Conservation (phyloP, 2,113 vertebrate genomes). For the Salvelinus namaycush region DNA sequence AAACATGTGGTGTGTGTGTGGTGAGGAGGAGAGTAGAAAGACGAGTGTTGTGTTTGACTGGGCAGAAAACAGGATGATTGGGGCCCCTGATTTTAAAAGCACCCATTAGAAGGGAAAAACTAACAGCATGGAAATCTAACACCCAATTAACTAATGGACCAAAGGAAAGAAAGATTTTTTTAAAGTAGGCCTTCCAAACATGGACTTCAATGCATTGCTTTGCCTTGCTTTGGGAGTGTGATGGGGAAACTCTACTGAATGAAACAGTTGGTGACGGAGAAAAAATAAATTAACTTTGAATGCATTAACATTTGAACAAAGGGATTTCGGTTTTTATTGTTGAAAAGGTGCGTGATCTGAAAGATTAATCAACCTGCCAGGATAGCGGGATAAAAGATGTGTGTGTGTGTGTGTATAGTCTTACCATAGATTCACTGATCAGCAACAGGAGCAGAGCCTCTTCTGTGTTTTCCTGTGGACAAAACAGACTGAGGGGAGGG, state of each 20-base stretch:
- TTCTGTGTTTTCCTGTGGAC: conserved; percentile 99
- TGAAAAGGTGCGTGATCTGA: too few species aligned
- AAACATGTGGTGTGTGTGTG: too few species aligned
- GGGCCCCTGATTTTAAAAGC: neutral
- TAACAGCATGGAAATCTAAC: neutral
- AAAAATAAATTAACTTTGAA: neutral
- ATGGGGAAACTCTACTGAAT: neutral
- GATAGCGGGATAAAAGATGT: neutral
- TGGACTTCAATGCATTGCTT: too few species aligned
- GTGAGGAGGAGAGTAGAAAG: too few species aligned
- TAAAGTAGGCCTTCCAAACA: neutral
- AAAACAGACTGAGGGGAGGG: conserved; percentile 86
- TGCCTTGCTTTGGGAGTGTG: too few species aligned
- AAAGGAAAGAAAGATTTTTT: neutral
- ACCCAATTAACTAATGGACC: neutral
- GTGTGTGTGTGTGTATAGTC: conserved; percentile 40
- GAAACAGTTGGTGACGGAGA: neutral
- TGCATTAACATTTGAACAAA: too few species aligned
- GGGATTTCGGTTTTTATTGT: too few species aligned
- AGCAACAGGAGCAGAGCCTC: conserved; percentile 94
- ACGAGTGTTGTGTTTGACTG: too few species aligned
- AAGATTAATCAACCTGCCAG: neutral
- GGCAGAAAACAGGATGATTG: neutral
- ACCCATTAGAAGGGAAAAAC: neutral
- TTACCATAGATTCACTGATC: conserved; percentile 99